phyloP scores from a whole-genome alignment of 1,140 invertebrate genomes.

The Tetramorium simillimum region DNA sequence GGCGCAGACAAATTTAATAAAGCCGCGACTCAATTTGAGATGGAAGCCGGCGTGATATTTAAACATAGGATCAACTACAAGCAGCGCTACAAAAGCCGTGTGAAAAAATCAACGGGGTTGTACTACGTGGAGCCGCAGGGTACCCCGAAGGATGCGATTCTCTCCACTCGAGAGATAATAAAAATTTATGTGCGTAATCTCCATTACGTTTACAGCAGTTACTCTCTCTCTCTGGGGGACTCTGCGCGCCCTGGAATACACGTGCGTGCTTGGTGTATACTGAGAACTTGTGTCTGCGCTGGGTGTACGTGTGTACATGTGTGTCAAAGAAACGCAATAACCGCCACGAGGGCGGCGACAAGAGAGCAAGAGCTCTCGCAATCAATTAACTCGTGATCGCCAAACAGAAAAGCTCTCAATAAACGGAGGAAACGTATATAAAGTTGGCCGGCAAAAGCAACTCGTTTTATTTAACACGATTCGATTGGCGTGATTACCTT shows the following conservation, averaged over 20 bases:
- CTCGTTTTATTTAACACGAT: conserved; percentile 72
- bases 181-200: conserved; percentile 17
- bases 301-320: conserved; percentile 5
- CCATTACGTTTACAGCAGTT: not conserved
- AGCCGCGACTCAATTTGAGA: not conserved
- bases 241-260: conserved; percentile 16
- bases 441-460: conserved; percentile 61
- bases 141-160: conserved; percentile 27
- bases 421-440: conserved; percentile 66
- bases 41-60: conserved; percentile 48
- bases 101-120: conserved; percentile 66
- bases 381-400: conserved; percentile 52
- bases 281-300: conserved; percentile 30
- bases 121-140: conserved; percentile 23
- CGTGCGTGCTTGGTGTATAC: conserved; percentile 28
- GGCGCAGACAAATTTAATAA: not conserved
- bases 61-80: conserved; percentile 72
- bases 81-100: conserved; percentile 80
- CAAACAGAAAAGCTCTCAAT: conserved; percentile 69
- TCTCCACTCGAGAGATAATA: not conserved
- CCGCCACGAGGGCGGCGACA: conserved; percentile 12
- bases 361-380: conserved; percentile 30
- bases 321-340: conserved; percentile 58
- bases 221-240: conserved; percentile 15
- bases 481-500: conserved; percentile 82